Percentiles rank a stretch among this genome's conserved stretches.
These are phyloP conservation scores for Himalopsyche phryganea DNA, from an alignment of 1,140 invertebrate genomes.

Conservation along the genomic window DNA sequence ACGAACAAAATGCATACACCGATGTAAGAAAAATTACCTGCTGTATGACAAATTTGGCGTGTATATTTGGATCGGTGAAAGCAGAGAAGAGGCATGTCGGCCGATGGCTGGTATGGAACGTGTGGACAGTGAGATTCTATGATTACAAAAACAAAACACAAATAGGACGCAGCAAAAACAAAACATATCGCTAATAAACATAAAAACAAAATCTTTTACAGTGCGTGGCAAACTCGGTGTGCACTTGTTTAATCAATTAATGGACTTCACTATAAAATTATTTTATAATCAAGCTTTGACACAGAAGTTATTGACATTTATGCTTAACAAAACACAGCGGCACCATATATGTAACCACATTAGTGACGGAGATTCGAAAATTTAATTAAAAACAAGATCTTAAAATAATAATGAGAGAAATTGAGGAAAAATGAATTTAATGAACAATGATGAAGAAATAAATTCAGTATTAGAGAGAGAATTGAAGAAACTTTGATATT, in stretches of 20 bases:
- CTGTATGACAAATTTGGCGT: conserved; percentile 64
- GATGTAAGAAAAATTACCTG: conserved; percentile 58
- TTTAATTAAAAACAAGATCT: no score
- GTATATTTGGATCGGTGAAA: conserved; percentile 73
- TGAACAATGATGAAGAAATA: no score
- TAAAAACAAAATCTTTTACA: conserved; percentile 1
- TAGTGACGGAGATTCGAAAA: no score
- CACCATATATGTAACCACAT: no score
- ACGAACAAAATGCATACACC: not conserved
- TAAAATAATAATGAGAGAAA: no score
- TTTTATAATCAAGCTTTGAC: not conserved
- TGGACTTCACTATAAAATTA: not conserved
- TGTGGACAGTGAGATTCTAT: conserved; percentile 29
- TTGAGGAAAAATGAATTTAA: no score
- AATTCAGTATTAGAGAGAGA: no score
- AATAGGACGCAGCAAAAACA: conserved; percentile 24
- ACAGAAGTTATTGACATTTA: not conserved
- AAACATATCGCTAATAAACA: conserved; percentile 12
- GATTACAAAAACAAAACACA: conserved; percentile 34
- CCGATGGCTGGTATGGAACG: conserved; percentile 52
- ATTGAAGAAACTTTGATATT: no score
- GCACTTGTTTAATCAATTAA: no score
- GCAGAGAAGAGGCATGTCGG: conserved; percentile 60
- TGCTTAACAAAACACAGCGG: no score
- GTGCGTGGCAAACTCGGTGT: not conserved